These are phyloP conservation scores for Eilema griseolum DNA, from an alignment of 2,888 invertebrate genomes.

Conservation along the genomic window DNA sequence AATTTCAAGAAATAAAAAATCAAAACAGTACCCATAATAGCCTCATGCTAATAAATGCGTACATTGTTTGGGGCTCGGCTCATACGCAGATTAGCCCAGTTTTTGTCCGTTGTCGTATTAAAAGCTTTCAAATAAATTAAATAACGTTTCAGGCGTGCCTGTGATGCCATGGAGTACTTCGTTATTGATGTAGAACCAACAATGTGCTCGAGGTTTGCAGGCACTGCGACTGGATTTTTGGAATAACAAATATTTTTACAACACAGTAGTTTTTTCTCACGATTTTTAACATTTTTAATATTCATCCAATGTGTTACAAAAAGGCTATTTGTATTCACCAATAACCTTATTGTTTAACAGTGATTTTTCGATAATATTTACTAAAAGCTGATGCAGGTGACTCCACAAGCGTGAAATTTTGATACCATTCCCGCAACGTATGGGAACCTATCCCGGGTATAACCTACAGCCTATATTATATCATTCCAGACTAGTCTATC, in stretches of 20 bases:
- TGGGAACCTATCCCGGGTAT: too few relatives aligned
- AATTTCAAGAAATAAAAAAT: conserved; percentile 28
- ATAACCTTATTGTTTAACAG: too few relatives aligned
- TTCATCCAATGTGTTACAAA: background rate
- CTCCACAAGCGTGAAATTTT: too few relatives aligned
- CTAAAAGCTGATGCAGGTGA: too few relatives aligned
- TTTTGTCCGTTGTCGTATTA: conserved; percentile 68
- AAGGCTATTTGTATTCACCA: background rate
- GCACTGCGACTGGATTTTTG: background rate
- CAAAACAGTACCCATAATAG: conserved; percentile 21
- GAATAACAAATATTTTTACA: background rate
- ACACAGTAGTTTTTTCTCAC: background rate
- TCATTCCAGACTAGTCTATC: too few relatives aligned
- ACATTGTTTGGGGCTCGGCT: conserved; percentile 54
- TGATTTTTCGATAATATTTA: too few relatives aligned
- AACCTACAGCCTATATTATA: too few relatives aligned
- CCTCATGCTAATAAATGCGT: conserved; percentile 26
- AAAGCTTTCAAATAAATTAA: conserved; percentile 82
- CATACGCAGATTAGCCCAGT: conserved; percentile 70
- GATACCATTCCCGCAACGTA: too few relatives aligned
- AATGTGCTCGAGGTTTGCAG: conserved; percentile 35
- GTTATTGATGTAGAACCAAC: conserved; percentile 50
- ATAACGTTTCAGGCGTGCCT: conserved; percentile 71
- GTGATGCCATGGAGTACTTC: conserved; percentile 58
- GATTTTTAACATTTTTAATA: background rate